Percentiles rank a stretch among this genome's conserved stretches.
Conservation (phyloP, 2,888 invertebrate species). For the Athetis lepigone region DNA sequence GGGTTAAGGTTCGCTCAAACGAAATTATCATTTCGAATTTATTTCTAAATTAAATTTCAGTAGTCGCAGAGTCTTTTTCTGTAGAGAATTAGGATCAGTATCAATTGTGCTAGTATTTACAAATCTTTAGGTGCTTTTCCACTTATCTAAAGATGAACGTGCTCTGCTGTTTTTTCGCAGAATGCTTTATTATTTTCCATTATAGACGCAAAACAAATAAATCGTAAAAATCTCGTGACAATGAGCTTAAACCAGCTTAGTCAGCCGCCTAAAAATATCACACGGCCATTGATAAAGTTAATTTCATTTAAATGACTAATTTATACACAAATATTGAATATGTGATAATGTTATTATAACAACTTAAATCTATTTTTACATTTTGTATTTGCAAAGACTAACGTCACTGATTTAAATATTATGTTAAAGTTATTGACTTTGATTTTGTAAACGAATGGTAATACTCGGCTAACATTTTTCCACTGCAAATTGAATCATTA, state of each 20-base stretch:
- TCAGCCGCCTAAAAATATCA: slow-evolving; percentile 32
- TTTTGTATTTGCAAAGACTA: not conserved
- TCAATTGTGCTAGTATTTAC: too few relatives aligned
- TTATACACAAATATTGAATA: slow-evolving; percentile 34
- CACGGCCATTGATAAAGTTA: slow-evolving; percentile 42
- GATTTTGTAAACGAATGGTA: not conserved
- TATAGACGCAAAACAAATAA: slow-evolving; percentile 13
- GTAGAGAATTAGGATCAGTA: too few relatives aligned
- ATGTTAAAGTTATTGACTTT: not conserved
- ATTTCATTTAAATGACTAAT: slow-evolving; percentile 42
- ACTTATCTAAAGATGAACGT: not conserved
- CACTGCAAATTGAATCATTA: too few relatives aligned
- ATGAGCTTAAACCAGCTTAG: not conserved
- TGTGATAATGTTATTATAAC: slow-evolving; percentile 36
- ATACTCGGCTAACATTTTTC: not conserved
- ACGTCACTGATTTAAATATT: slow-evolving; percentile 17
- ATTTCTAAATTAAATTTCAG: too few relatives aligned
- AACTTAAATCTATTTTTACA: slow-evolving; percentile 26
- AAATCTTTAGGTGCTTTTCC: too few relatives aligned
- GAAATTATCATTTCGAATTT: too few relatives aligned
- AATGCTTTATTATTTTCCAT: not conserved
- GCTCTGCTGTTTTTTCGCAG: slow-evolving; percentile 14
- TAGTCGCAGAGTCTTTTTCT: too few relatives aligned
- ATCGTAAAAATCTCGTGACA: slow-evolving; percentile 18
- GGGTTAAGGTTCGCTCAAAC: too few relatives aligned